A percentile compares a stretch with the other conserved stretches of the same genome.
Evolutionary conservation across 2,113 vertebrate genomes (phyloP).

Genomic region (Chelonoidis abingdonii): DNA sequence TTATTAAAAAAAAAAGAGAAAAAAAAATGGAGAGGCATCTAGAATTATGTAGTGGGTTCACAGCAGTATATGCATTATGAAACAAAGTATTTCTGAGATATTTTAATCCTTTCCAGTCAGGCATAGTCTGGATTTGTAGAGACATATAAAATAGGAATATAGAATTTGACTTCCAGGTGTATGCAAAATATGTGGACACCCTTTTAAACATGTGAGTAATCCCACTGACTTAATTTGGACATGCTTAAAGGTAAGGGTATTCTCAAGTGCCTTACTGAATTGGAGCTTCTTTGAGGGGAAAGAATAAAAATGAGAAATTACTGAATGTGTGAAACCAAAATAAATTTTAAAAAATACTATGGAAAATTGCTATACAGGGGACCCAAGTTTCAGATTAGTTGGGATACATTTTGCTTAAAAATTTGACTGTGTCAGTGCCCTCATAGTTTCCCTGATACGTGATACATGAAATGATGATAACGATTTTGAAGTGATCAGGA

Average conservation of each 20-base stretch:
- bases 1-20: not conserved
- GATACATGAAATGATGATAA: not conserved
- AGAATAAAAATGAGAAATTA: not conserved
- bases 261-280: not conserved
- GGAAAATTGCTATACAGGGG: not conserved
- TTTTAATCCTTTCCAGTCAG: not conserved
- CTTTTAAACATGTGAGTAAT: not conserved
- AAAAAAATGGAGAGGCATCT: not conserved
- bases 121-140: not conserved
- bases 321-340: not conserved
- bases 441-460: not conserved
- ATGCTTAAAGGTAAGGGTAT: not conserved
- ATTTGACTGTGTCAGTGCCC: not conserved
- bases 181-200: not conserved
- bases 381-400: not conserved
- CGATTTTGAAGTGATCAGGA: not conserved
- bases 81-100: not conserved
- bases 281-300: not conserved
- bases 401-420: not conserved
- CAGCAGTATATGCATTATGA: not conserved
- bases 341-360: not conserved
- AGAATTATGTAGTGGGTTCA: not conserved
- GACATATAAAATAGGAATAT: not conserved
- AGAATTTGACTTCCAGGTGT: not conserved
- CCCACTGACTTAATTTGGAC: not conserved